A percentile compares a stretch with the other conserved stretches of the same genome.
Evolutionary conservation across 2,888 invertebrate species (phyloP).

Genomic region (Nomada fabriciana): DNA sequence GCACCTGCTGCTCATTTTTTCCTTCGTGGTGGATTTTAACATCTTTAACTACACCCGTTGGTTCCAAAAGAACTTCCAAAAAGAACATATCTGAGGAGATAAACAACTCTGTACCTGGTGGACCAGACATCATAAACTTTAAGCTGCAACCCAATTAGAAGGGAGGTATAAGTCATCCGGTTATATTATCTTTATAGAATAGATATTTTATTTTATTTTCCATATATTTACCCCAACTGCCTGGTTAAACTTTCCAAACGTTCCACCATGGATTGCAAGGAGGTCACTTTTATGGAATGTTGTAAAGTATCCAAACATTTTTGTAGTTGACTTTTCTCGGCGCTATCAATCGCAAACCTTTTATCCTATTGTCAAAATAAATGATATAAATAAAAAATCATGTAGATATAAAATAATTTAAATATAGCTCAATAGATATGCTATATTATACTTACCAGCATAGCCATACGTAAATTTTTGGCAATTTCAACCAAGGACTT

Average conservation of each 20-base stretch:
- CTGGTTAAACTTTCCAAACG: conserved; percentile 95
- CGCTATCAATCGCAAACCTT: conserved; percentile 93
- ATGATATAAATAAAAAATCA: not conserved
- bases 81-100: conserved; percentile 99
- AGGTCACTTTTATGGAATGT: conserved; percentile 96
- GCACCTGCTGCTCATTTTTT: conserved; percentile 87
- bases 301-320: conserved; percentile 96
- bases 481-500: conserved; percentile 94
- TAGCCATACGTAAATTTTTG: conserved; percentile 94
- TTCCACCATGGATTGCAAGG: conserved; percentile 95
- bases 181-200: not conserved
- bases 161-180: conserved; percentile 11
- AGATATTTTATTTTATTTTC: not conserved
- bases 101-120: conserved; percentile 92
- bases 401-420: conserved; percentile 48
- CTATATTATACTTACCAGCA: conserved; percentile 88
- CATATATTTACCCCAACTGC: conserved; percentile 89
- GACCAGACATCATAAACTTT: conserved; percentile 94
- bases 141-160: conserved; percentile 86
- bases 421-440: not conserved
- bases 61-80: conserved; percentile 94
- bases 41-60: conserved; percentile 93
- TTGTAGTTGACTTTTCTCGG: conserved; percentile 94
- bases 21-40: conserved; percentile 97
- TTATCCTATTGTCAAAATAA: conserved; percentile 89